phyloP scores from a whole-genome alignment of 2,113 vertebrate genomes.

The Mormyrus iriodes region DNA sequence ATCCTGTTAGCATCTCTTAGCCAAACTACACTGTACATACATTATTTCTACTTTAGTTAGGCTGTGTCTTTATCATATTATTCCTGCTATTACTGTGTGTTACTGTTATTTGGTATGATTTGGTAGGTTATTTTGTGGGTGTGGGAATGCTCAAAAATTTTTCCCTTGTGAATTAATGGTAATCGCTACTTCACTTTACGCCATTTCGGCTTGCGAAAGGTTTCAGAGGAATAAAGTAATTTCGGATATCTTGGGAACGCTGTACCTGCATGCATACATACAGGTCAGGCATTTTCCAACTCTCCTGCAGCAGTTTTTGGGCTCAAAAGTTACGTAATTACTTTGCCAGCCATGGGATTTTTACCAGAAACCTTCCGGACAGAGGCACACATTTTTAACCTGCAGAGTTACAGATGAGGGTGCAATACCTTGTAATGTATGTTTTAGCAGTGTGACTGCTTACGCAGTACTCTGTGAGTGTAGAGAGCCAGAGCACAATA shows the following conservation, averaged over 20 bases:
- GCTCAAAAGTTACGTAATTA: neutral
- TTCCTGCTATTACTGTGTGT: neutral
- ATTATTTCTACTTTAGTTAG: neutral
- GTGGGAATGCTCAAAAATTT: neutral
- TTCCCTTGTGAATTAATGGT: neutral
- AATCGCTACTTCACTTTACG: neutral
- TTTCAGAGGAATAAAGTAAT: neutral
- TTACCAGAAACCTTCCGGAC: neutral
- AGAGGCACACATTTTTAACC: neutral
- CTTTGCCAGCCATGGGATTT: neutral
- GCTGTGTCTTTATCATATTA: neutral
- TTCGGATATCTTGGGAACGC: neutral
- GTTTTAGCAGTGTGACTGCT: neutral
- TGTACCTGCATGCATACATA: neutral
- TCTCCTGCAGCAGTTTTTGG: neutral
- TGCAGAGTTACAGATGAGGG: neutral
- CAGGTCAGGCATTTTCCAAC: neutral
- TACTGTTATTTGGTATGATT: neutral
- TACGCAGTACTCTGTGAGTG: neutral
- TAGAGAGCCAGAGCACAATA: neutral
- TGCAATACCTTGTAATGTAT: neutral
- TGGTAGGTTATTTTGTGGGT: neutral
- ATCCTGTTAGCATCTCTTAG: neutral
- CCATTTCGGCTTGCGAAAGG: neutral
- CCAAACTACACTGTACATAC: neutral